A percentile compares a stretch with the other conserved stretches of the same genome.
Evolutionary conservation across 2,888 invertebrate species (phyloP).

Genomic region (Ornithoptera priamus): DNA sequence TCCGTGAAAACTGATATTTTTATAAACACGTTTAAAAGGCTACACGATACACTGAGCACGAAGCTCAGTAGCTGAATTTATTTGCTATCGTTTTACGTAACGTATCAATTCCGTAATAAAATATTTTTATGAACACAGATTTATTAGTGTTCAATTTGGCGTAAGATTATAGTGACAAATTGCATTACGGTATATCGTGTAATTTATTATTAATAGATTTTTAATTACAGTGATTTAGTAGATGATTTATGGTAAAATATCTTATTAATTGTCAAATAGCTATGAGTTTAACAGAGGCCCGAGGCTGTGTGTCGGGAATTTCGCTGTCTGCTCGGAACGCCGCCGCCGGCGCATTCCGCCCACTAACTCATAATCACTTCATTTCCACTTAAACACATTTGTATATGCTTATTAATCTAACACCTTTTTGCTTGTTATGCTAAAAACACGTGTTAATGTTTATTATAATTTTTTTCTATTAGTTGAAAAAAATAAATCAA

Average conservation of each 20-base stretch:
- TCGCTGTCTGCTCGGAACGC: conserved; percentile 15
- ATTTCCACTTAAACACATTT: conserved; percentile 30
- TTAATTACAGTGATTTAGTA: not conserved
- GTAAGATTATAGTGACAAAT: not conserved
- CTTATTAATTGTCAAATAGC: conserved; percentile 15
- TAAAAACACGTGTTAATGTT: not conserved
- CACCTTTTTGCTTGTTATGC: not conserved
- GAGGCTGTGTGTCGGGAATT: conserved; percentile 6
- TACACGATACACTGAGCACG: conserved; percentile 53
- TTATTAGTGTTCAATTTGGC: conserved; percentile 4
- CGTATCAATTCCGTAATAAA: conserved; percentile 39
- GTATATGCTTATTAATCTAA: conserved; percentile 10
- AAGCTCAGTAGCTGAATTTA: conserved; percentile 55
- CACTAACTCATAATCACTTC: conserved; percentile 43
- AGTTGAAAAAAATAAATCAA: not conserved
- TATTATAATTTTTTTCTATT: not conserved
- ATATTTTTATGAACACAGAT: conserved; percentile 19
- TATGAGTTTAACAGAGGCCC: conserved; percentile 5
- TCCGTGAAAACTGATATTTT: conserved; percentile 54
- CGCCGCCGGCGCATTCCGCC: conserved; percentile 43
- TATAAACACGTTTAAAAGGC: conserved; percentile 49
- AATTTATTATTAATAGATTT: conserved; percentile 6
- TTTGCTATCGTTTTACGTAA: conserved; percentile 38
- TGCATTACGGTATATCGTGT: not conserved
- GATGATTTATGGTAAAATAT: not conserved